Percentiles rank a stretch among this genome's conserved stretches.
These are phyloP conservation scores for Sparidentex hasta DNA, from an alignment of 2,797 vertebrate genomes.

Conservation along the genomic window DNA sequence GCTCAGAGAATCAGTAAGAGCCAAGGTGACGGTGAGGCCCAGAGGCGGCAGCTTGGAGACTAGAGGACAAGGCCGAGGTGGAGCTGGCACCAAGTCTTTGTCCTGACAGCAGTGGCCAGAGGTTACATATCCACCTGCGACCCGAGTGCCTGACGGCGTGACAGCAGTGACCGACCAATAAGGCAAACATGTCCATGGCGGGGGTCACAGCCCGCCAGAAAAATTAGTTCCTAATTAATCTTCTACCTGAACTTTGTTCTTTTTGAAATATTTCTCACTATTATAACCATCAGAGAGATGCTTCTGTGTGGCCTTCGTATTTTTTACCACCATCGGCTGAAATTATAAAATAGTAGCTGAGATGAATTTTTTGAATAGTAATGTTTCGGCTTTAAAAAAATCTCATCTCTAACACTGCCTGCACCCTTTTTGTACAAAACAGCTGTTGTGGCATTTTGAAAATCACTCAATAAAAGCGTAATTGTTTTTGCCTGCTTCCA, in stretches of 20 bases:
- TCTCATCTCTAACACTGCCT: conserved; percentile 8
- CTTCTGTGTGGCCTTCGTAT: not conserved
- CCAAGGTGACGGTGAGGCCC: conserved; percentile 72
- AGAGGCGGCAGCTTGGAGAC: conserved; percentile 61
- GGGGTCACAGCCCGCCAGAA: not conserved
- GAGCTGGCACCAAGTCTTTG: conserved; percentile 59
- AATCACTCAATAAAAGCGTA: conserved; percentile 21
- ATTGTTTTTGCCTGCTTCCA: conserved; percentile 28
- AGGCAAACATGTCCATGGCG: conserved; percentile 1
- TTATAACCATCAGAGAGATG: not conserved
- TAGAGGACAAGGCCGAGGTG: conserved; percentile 54
- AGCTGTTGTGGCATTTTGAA: conserved; percentile 28
- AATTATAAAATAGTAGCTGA: not conserved
- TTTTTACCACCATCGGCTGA: not conserved
- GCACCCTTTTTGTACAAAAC: conserved; percentile 7
- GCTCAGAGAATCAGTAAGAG: conserved; percentile 58
- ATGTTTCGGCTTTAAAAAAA: conserved; percentile 17
- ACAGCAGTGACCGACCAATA: conserved; percentile 27
- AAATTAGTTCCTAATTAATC: not conserved
- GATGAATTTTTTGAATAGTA: not conserved
- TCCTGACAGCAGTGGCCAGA: conserved; percentile 61
- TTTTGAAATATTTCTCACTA: conserved; percentile 8
- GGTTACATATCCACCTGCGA: conserved; percentile 63
- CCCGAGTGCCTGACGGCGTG: conserved; percentile 24
- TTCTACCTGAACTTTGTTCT: not conserved